Base-by-base conservation (phyloP, 1,140 invertebrate genomes). In the Rhysida immarginata region DNA sequence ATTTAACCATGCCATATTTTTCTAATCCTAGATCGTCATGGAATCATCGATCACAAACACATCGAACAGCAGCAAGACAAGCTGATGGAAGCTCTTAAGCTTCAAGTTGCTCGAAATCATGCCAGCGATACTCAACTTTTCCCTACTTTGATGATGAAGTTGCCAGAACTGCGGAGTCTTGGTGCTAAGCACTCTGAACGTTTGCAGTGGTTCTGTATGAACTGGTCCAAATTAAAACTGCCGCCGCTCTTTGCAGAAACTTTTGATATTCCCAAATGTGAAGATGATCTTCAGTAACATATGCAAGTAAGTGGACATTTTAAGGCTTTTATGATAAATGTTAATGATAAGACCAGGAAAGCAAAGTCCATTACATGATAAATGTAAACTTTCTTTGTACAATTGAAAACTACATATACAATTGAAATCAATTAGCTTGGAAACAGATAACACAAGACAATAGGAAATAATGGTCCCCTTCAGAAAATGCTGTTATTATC, bases 221-320 rank as follows among this genome's bases (percentile, higher is more conserved):
- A 93, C 71, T 95, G 90, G 90, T 78, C 78, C 55, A 82, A 83
- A 62, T 76, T 94, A 29, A 61, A 69, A 51, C 76, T 95, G 63
- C 92, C 92, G 27, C 89, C 91, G 1, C 78, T 97, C 35, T 96
- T 94, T 70, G 88, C 92, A 24, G 93, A 97, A 73, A 95, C 96
- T 63, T 96, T 95, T 71, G 93, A 97, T 78, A 95, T 97, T 75
- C 90, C 91, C 48, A 93, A 89, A 72, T 81, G 80, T 65, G 85
- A 87, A 65, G 84, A 87, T 64, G 81, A 84, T 54, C 53, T 62
- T 51, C 43, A 21, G 16, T 49, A 59, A 20, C 20, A 46, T 35
- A n/a, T n/a, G n/a, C n/a, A n/a, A n/a, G n/a, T n/a, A n/a, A n/a
- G n/a, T n/a, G n/a, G n/a, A n/a, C n/a, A n/a, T n/a, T n/a, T n/a